Conservation (phyloP, 2,113 vertebrate species). For the Catharus fuscescens region DNA sequence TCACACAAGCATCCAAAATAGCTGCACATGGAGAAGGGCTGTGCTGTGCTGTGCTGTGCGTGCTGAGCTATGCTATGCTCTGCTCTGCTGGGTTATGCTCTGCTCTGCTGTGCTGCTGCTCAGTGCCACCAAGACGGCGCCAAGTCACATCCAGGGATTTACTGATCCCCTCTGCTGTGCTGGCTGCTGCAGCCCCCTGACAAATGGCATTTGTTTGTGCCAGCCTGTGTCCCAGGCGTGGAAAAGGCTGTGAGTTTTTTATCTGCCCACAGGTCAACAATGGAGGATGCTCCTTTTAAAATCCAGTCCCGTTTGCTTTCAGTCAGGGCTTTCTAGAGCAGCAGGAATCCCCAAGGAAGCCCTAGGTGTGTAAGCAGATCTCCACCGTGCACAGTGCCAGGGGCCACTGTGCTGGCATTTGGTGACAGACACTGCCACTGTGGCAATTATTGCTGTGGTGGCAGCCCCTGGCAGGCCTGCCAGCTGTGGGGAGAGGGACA, state of each 20-base stretch:
- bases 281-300: neutral
- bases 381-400: rapidly evolving
- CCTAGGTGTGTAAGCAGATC: neutral
- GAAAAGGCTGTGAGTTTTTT: neutral
- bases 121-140: rapidly evolving
- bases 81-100: neutral
- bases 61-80: no score
- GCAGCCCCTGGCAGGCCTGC: neutral
- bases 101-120: neutral
- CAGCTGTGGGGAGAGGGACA: neutral
- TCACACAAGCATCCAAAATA: neutral
- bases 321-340: neutral
- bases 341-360: neutral
- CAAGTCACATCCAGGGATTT: neutral
- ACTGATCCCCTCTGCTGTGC: neutral
- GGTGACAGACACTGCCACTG: neutral
- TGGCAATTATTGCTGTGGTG: no score
- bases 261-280: neutral
- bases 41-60: no score
- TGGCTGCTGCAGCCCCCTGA: neutral
- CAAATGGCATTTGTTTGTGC: neutral
- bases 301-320: neutral
- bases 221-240: neutral
- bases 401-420: neutral
- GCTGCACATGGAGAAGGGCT: neutral